phyloP scores from a whole-genome alignment of 1,140 invertebrate genomes.

The Lepidotrigona ventralis region DNA sequence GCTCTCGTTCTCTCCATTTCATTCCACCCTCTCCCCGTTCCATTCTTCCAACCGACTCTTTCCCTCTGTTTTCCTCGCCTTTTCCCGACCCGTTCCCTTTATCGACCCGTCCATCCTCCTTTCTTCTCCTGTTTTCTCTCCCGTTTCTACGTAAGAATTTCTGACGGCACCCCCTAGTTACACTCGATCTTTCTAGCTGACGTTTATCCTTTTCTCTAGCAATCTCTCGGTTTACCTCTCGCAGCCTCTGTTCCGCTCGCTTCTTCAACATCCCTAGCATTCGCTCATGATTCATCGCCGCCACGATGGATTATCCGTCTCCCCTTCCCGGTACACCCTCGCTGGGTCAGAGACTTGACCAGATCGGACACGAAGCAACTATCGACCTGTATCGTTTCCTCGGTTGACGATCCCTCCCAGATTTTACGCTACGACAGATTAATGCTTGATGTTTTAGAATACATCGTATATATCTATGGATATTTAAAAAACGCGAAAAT shows the following conservation, averaged over 20 bases:
- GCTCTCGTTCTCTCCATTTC: constrained; percentile 46
- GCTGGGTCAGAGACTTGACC: constrained; percentile 51
- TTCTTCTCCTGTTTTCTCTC: not conserved
- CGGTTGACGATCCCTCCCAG: not conserved
- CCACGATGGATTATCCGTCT: constrained; percentile 79
- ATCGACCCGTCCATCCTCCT: constrained; percentile 24
- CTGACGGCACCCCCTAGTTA: constrained; percentile 48
- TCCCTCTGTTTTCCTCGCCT: constrained; percentile 23
- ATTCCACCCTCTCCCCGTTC: constrained; percentile 17
- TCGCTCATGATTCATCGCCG: constrained; percentile 78
- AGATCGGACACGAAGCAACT: constrained; percentile 56
- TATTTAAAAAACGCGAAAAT: not conserved
- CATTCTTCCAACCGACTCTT: constrained; percentile 3
- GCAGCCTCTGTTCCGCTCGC: constrained; percentile 31
- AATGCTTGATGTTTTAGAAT: not conserved
- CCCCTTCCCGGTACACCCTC: constrained; percentile 68
- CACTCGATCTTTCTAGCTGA: constrained; percentile 45
- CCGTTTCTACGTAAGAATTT: constrained; percentile 31
- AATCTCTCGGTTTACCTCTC: constrained; percentile 56
- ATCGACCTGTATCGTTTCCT: constrained; percentile 45
- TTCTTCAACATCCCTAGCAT: constrained; percentile 66
- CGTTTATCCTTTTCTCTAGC: constrained; percentile 51
- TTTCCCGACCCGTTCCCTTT: not conserved
- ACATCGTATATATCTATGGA: no score
- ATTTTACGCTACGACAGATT: not conserved